Base-by-base conservation (phyloP, 2,797 vertebrate species). In the Melanogrammus aeglefinus region DNA sequence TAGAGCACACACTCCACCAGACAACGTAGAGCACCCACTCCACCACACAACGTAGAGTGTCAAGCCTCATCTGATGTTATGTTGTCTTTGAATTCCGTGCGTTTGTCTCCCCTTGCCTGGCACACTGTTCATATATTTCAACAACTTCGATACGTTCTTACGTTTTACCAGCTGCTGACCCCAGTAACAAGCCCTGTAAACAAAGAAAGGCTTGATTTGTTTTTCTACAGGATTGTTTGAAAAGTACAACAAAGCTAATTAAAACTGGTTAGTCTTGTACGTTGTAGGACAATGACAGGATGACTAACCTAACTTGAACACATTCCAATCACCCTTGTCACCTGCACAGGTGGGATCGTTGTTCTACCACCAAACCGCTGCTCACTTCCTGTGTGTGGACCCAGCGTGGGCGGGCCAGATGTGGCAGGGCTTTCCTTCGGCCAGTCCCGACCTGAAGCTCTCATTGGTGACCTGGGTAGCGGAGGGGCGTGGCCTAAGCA, bases 331-430 rank as follows among this genome's bases (percentile, higher is more conserved):
- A 9, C 24, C 27, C n/a, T n/a, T 27, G 21, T 82, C 6, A 21
- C 47, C 78, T 76, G 73, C 36, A 74, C 89, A 98, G 96, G 86
- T 97, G 10, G 96, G 96, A n/a, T 88, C 85, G n/a, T 88, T 94
- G 0, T 18, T 92, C 41, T 95, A 96, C 79, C 91, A 93, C 77
- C 94, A 95, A 84, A 89, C 74, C 75, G 93, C 92, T 51, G 84
- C 94, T 57, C 70, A 24, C 24, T 96, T 96, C 51, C 38, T 94
- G 4, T 96, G 96, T 83, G 80, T 84, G 0, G 90, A 95, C 70
- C 12, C 14, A 0, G 71, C 86, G 74, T 86, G 82, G 86, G 90
- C 84, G 0, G 72, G 80, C 75, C 83, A 85, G 2, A 75, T 94
- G 63, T 95, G 93, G 92, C 86, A 78, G 0, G 84, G 86, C 51